Evolutionary conservation across 2,113 vertebrate genomes (phyloP), one percentile per base, ranked within the genome.

Genomic region (Anhinga anhinga): DNA sequence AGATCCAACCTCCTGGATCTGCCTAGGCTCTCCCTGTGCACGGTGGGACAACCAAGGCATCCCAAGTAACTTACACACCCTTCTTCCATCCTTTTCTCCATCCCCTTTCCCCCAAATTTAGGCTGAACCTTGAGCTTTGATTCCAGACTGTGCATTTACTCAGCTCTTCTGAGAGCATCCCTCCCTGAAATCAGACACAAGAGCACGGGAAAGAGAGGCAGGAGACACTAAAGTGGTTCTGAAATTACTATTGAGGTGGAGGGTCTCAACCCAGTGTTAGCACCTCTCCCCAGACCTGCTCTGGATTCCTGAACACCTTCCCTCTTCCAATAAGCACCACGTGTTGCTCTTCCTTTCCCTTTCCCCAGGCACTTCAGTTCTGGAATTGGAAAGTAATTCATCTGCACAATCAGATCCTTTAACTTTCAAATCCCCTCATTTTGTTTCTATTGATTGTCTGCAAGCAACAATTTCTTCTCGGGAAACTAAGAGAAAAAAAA

Each of bases 311-410:
- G 2, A 49, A 78, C 3, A 52, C 16, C 14, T 63, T 67, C 29
- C 17, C 22, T 50, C 7, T 83, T n/a, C 34, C 49, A 36, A 0
- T 18, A 73, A 69, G 3, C 10, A 7, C 6, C 5, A 10, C 2
- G 0, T 1, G 9, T 40, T 62, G 2, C 6, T 4, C 4, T 2
- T 74, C 19, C 6, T 86, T 58, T 74, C 34, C 10, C 18, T 15
- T 53, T 62, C 29, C 19, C 40, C 18, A 56, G 0, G n/a, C 14
- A 27, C 8, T 21, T 72, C 45, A 58, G 11, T 21, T 49, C 42
- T 71, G n/a, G 21, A 79, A 58, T 26, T 47, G 49, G 36, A 50
- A 42, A 52, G 11, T 9, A 79, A 67, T 62, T 14, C 13, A 34
- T 15, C 34, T n/a, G 19, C 20, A 26, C 22, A 14, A 22, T 44